Evolutionary conservation across 2,797 vertebrate genomes (phyloP).

Genomic region (Acanthiza pusilla): DNA sequence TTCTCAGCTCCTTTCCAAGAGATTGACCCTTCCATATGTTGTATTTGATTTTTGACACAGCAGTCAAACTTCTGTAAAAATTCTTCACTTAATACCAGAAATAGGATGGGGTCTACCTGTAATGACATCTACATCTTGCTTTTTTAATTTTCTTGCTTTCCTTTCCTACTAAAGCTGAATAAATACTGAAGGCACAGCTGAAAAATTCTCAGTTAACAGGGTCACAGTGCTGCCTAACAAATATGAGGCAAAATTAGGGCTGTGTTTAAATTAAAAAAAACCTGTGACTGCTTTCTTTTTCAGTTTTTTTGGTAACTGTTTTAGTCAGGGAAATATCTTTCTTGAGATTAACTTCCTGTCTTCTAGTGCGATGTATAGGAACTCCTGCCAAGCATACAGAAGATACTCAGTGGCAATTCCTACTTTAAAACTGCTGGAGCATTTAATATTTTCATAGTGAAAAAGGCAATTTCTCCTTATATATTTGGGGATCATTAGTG

Average conservation of each 20-base stretch:
- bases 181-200: neutral
- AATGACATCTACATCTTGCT: accelerated
- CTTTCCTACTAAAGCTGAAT: neutral
- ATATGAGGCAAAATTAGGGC: neutral
- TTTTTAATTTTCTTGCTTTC: neutral
- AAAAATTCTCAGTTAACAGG: neutral
- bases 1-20: neutral
- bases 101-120: neutral
- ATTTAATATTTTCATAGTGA: neutral
- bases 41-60: neutral
- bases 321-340: neutral
- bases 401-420: neutral
- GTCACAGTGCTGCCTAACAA: neutral
- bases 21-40: neutral
- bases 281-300: neutral
- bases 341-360: neutral
- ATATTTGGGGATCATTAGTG: neutral
- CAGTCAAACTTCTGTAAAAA: neutral
- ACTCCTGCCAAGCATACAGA: neutral
- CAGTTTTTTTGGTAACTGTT: neutral
- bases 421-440: neutral
- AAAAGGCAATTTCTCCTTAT: neutral
- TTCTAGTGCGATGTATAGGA: neutral
- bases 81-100: neutral
- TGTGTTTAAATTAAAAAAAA: neutral